phyloP scores from a whole-genome alignment of 2,113 vertebrate genomes.

The Rattus norvegicus region GRCr8 NC_086035.1:23557001-23557500 shows the following conservation, averaged over 20 bases:
- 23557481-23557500: background rate
- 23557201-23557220: background rate
- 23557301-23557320: background rate
- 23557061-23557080: background rate
- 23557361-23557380: constrained; percentile 59
- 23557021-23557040: background rate
- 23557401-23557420: constrained; percentile 64
- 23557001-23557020: background rate
- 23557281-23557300: background rate
- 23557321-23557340: constrained; percentile 27
- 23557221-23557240: background rate
- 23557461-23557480: background rate
- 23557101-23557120: background rate
- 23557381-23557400: background rate
- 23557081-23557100: background rate
- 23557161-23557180: background rate
- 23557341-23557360: constrained; percentile 36
- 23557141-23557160: background rate
- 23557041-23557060: no score
- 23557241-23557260: background rate
- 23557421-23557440: constrained; percentile 64
- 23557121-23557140: background rate
- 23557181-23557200: background rate
- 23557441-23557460: background rate
- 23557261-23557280: background rate